These are phyloP conservation scores for Adineta ricciae DNA, from an alignment of 2,888 invertebrate species.

Conservation along the genomic window DNA sequence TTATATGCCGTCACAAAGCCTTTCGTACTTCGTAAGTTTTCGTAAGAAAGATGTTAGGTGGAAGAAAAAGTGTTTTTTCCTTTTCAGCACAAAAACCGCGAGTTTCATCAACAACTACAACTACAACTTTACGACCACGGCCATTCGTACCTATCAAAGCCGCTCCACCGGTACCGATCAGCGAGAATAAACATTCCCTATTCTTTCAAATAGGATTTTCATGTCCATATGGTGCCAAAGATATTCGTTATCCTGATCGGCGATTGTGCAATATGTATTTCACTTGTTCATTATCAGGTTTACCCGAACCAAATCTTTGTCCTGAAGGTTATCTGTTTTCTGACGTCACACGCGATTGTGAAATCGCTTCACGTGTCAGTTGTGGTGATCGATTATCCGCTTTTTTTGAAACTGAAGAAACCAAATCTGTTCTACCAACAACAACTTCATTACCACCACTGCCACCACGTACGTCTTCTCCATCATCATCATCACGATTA, in stretches of 20 bases:
- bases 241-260: slow-evolving; percentile 20
- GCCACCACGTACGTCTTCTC: too few species aligned
- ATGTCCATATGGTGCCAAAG: neutral
- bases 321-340: slow-evolving; percentile 32
- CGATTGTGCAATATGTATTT: slow-evolving; percentile 32
- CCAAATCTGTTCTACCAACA: neutral
- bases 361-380: slow-evolving; percentile 20
- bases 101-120: neutral
- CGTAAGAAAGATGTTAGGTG: neutral
- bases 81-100: neutral
- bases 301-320: slow-evolving; percentile 26
- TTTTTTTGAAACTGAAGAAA: slow-evolving; percentile 23
- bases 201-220: neutral
- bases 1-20: neutral
- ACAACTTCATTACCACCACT: neutral
- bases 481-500: neutral
- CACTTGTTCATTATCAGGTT: slow-evolving; percentile 14
- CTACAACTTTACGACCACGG: neutral
- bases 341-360: slow-evolving; percentile 3
- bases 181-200: neutral
- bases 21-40: neutral
- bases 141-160: neutral
- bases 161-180: neutral
- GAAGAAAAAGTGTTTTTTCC: neutral
- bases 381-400: slow-evolving; percentile 29